Percentiles rank a stretch among this genome's conserved stretches.
Conservation (phyloP, 2,113 vertebrate genomes). For the Plectropomus leopardus region DNA sequence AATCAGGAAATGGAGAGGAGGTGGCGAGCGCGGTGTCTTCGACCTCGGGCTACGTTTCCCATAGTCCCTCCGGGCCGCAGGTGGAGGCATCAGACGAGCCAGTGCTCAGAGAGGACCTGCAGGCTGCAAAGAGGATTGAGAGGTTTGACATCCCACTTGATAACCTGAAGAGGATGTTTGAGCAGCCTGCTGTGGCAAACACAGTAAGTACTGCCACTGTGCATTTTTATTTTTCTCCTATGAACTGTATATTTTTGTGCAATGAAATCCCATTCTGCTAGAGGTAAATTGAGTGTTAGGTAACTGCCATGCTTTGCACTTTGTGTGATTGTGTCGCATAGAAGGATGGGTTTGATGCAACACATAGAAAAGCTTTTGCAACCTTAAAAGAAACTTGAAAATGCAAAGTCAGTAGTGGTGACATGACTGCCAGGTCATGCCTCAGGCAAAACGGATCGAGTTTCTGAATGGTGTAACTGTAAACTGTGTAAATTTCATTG, state of each 20-base stretch:
- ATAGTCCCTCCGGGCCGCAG: constrained; percentile 50
- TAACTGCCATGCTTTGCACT: not conserved
- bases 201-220: constrained; percentile 69
- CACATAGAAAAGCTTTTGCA: not conserved
- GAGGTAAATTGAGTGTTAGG: not conserved
- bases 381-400: constrained; percentile 24
- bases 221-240: not conserved
- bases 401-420: constrained; percentile 11
- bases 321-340: constrained; percentile 3
- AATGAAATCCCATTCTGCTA: not conserved
- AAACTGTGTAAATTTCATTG: constrained; percentile 4
- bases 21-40: constrained; percentile 61
- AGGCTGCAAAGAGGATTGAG: constrained; percentile 79
- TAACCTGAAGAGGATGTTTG: constrained; percentile 87
- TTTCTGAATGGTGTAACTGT: constrained; percentile 32
- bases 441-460: constrained; percentile 13
- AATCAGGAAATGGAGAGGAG: constrained; percentile 85
- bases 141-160: constrained; percentile 84
- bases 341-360: constrained; percentile 16
- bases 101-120: constrained; percentile 76
- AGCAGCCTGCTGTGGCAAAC: constrained; percentile 68
- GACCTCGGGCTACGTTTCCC: constrained; percentile 66
- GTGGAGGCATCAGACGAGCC: constrained; percentile 63
- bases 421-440: not conserved
- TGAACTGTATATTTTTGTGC: not conserved